These are phyloP conservation scores for Homarus americanus DNA, from an alignment of 1,140 invertebrate genomes.

Conservation along the genomic window DNA sequence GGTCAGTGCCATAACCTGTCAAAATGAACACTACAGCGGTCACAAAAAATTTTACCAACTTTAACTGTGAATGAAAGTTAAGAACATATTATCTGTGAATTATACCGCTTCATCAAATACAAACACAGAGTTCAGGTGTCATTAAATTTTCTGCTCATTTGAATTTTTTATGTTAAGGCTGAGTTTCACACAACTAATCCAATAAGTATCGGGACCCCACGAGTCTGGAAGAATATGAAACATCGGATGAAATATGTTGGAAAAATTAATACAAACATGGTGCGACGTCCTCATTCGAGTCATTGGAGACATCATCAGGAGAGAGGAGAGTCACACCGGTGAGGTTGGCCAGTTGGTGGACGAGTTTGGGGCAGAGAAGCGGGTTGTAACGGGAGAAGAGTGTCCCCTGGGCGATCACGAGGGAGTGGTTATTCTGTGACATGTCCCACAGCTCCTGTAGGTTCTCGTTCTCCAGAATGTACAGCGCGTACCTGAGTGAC, in stretches of 20 bases:
- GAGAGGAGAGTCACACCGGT: background rate
- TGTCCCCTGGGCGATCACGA: slow-evolving; percentile 2
- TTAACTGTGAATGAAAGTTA: no score
- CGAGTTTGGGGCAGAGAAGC: background rate
- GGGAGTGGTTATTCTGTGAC: background rate
- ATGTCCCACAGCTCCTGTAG: slow-evolving; percentile 46
- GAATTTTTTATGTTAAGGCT: no score
- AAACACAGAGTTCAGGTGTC: no score
- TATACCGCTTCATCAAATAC: no score
- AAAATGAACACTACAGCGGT: no score
- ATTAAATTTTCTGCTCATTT: no score
- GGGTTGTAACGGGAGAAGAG: slow-evolving; percentile 54
- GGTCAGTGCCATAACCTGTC: slow-evolving; percentile 12
- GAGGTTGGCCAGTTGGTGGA: slow-evolving; percentile 6
- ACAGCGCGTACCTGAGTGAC: slow-evolving; percentile 51
- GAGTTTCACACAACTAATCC: no score
- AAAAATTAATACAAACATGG: slow-evolving; percentile 28
- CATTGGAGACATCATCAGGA: background rate
- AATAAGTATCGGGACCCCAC: no score
- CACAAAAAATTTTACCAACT: no score
- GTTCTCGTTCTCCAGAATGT: slow-evolving; percentile 53
- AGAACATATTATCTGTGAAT: no score
- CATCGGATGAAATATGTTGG: no score
- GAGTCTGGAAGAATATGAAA: no score
- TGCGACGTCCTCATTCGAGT: background rate